Base-by-base conservation (phyloP, 2,113 vertebrate genomes). In the Casuarius casuarius region DNA sequence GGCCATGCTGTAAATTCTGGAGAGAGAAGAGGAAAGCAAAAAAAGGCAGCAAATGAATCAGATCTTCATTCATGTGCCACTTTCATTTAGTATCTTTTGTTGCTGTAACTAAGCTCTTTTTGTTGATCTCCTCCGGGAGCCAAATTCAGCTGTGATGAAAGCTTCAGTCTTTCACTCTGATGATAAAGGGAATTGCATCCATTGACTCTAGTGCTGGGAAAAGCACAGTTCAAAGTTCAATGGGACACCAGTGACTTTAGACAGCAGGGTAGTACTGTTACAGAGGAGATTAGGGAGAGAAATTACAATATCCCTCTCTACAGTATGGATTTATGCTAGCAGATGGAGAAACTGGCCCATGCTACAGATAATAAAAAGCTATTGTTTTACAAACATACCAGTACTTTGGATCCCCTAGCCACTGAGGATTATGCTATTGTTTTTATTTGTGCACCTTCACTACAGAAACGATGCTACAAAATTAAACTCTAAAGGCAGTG, bases 1-100 rank as follows among this genome's bases (percentile, higher is more conserved):
- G 96, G 31, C 93, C 96, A 10, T 80, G 77, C 65, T 98, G 97
- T 71, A 99, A 96, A 61, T 94, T 97, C 99, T 99, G 96, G 51
- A 91, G 59, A 90, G 62, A 93, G 68, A 93, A 81, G 58, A 29
- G 42, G 26, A 73, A 48, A 91, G 29, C 59, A 44, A 23, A 46
- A 38, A 81, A 12, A 52, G 75, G 68, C 87, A 95, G 44, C 74
- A 83, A 91, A 80, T 66, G 3, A 91, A 92, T 85, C 78, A 90
- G 59, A 91, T 71, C 8, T 7, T 73, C 68, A 89, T 77, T 91
- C 78, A 84, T 17, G 51, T 90, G 84, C 74, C 63, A 85, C 67
- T 85, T 95, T 6, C 31, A 65, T 71, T 90, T 86, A 48, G 25
- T 44, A 72, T 61, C 90, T 89, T 94, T 93, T 92, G 85, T 92